Conservation (phyloP, 2,113 vertebrate genomes). For the Callionymus lyra region DNA sequence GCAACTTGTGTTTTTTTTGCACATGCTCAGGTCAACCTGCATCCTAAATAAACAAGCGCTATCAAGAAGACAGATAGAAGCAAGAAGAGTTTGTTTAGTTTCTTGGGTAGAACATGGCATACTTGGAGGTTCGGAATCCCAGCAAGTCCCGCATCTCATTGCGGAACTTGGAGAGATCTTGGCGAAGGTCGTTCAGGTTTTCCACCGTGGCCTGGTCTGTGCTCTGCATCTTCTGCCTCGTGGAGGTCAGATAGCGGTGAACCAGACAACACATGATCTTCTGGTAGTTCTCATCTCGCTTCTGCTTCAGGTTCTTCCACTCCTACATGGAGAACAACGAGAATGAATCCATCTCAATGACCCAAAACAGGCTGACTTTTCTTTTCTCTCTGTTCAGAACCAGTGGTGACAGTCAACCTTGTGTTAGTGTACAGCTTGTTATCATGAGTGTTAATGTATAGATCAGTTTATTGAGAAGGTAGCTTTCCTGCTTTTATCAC, state of each 20-base stretch:
- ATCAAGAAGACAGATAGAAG: slow-evolving; percentile 5
- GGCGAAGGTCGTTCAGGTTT: slow-evolving; percentile 92
- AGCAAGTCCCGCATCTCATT: slow-evolving; percentile 97
- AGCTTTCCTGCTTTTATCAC: too few species aligned
- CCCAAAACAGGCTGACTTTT: too few species aligned
- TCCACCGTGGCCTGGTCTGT: slow-evolving; percentile 94
- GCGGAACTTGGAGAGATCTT: slow-evolving; percentile 94
- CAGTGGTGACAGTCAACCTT: too few species aligned
- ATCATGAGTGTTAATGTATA: too few species aligned
- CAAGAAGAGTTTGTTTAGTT: slow-evolving; percentile 64
- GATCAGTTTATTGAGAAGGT: too few species aligned
- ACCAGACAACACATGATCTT: slow-evolving; percentile 98
- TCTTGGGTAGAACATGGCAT: slow-evolving; percentile 97
- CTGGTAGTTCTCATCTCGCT: slow-evolving; percentile 93
- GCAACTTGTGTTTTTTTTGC: not conserved
- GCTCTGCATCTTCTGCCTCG: slow-evolving; percentile 96
- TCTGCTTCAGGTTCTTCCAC: slow-evolving; percentile 92
- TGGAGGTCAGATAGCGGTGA: slow-evolving; percentile 94
- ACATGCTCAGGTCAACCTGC: slow-evolving; percentile 24
- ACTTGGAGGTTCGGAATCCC: slow-evolving; percentile 96
- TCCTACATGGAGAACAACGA: slow-evolving; percentile 71
- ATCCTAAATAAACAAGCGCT: slow-evolving; percentile 25
- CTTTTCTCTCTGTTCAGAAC: too few species aligned
- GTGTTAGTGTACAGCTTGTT: too few species aligned
- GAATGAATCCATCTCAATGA: too few species aligned